These are phyloP conservation scores for Achroia grisella DNA, from an alignment of 1,140 invertebrate species.

Conservation along the genomic window DNA sequence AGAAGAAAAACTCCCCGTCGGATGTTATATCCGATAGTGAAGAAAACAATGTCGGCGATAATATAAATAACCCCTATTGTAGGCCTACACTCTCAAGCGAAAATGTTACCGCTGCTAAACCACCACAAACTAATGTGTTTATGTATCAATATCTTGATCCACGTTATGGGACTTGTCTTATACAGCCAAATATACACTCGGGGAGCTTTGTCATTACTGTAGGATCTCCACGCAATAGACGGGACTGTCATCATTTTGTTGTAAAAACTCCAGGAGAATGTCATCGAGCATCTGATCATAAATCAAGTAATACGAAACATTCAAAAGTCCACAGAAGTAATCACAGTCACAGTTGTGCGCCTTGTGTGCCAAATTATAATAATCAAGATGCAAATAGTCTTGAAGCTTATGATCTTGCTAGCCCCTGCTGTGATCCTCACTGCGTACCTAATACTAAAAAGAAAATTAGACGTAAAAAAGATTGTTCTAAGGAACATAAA, in stretches of 20 bases:
- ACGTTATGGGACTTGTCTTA: conserved; percentile 77
- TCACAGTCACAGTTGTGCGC: conserved; percentile 81
- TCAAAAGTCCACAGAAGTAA: conserved; percentile 45
- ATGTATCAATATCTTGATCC: conserved; percentile 82
- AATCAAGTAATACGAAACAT: conserved; percentile 40
- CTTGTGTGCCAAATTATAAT: conserved; percentile 79
- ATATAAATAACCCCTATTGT: conserved; percentile 72
- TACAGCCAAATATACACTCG: conserved; percentile 76
- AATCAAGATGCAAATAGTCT: conserved; percentile 82
- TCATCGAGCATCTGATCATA: conserved; percentile 46
- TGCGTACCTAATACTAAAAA: conserved; percentile 84
- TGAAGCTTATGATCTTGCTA: conserved; percentile 87
- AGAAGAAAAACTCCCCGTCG: conserved; percentile 77
- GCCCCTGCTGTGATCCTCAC: conserved; percentile 87
- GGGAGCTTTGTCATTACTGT: conserved; percentile 81
- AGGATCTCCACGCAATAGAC: conserved; percentile 77
- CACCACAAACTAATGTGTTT: conserved; percentile 74
- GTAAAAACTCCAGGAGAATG: conserved; percentile 76
- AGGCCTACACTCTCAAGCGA: conserved; percentile 81
- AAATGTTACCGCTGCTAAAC: conserved; percentile 77
- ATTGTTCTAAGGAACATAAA: conserved; percentile 76
- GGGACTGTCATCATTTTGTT: conserved; percentile 78
- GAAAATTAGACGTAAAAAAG: conserved; percentile 77
- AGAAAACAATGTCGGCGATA: conserved; percentile 42
- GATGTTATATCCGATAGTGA: conserved; percentile 60